Percentiles rank a stretch among this genome's conserved stretches.
These are phyloP conservation scores for Enteromius mattozi DNA, from an alignment of 2,797 vertebrate genomes.

Conservation along the genomic window DNA sequence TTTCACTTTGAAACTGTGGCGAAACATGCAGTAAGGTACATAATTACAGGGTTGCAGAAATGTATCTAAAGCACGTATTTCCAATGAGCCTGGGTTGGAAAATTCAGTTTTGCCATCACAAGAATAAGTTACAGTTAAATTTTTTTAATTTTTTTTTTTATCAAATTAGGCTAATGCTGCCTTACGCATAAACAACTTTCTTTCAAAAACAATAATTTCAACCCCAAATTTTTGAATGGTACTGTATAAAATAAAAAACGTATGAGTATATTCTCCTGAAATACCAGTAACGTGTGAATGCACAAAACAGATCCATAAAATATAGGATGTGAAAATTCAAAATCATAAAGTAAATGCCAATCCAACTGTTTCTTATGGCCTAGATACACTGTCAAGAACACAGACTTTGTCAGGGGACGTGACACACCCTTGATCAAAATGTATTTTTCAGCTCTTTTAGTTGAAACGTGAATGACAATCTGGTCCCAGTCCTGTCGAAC, in stretches of 20 bases:
- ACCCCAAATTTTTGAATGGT: background rate
- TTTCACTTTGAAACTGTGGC: no score
- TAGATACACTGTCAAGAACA: background rate
- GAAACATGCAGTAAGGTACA: no score
- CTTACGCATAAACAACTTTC: background rate
- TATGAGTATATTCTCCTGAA: background rate
- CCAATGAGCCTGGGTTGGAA: background rate
- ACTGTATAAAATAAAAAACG: background rate
- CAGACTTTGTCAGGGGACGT: conserved; percentile 19
- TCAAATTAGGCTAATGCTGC: background rate
- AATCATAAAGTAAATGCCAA: background rate
- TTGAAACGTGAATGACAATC: background rate
- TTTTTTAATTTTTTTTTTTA: background rate
- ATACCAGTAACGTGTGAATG: background rate
- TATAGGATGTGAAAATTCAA: background rate
- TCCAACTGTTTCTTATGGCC: background rate
- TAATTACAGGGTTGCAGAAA: no score
- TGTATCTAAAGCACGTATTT: no score
- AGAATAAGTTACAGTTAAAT: background rate
- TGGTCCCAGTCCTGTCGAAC: conserved; percentile 36
- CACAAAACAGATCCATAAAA: background rate
- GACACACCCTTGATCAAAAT: conserved; percentile 28
- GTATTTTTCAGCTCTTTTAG: conserved; percentile 49
- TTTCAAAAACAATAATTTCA: background rate
- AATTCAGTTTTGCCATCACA: background rate